Evolutionary conservation across 2,113 vertebrate genomes (phyloP).

Genomic region (Hipposideros armiger): DNA sequence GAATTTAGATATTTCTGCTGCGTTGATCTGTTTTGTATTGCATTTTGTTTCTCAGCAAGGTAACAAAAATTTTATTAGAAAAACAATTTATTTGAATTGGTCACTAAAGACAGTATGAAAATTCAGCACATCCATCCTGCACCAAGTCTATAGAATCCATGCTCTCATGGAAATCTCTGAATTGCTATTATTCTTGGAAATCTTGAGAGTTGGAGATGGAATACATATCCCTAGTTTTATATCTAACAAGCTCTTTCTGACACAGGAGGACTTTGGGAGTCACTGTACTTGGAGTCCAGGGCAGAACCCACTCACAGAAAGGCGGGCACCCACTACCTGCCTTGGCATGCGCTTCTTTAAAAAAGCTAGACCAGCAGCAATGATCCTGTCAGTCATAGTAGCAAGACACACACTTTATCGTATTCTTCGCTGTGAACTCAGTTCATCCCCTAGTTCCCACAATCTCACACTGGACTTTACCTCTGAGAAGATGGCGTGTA

Average conservation of each 20-base stretch:
- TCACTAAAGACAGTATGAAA: not conserved
- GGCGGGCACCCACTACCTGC: too few relatives aligned
- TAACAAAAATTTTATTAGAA: not conserved
- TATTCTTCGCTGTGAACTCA: not conserved
- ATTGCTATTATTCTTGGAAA: not conserved
- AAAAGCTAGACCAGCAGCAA: not conserved
- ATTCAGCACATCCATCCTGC: not conserved
- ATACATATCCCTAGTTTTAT: not conserved
- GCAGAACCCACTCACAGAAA: not conserved
- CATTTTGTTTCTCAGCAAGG: not conserved
- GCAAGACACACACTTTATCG: not conserved
- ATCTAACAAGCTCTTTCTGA: not conserved
- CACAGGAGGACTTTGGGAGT: not conserved
- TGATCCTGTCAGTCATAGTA: not conserved
- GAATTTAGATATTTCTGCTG: not conserved
- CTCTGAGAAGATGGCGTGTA: not conserved
- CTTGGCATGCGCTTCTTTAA: not conserved
- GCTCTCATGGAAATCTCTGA: not conserved
- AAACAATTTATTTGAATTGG: not conserved
- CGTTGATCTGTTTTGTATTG: not conserved
- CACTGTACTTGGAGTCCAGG: not conserved
- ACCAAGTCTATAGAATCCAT: not conserved
- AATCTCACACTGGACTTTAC: not conserved
- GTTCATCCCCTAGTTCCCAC: accelerated
- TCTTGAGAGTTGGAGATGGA: not conserved